These are phyloP conservation scores for Desmodus rotundus DNA, from an alignment of 2,113 vertebrate genomes.

Conservation along the genomic window DNA sequence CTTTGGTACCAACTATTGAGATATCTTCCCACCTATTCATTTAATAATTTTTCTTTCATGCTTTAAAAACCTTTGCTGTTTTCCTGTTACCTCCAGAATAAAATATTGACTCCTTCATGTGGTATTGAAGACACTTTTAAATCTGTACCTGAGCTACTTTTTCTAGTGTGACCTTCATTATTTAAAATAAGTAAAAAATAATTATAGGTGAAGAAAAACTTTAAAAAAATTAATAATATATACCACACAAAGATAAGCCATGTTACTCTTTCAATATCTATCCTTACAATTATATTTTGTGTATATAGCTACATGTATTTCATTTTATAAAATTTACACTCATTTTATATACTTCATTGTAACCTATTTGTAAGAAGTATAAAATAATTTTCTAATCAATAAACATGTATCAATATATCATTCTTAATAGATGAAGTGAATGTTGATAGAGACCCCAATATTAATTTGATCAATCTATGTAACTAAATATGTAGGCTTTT, in stretches of 20 bases:
- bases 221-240: neutral
- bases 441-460: neutral
- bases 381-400: neutral
- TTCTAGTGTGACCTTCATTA: neutral
- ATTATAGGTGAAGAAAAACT: neutral
- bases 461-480: neutral
- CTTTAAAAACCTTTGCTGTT: neutral
- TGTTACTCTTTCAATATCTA: neutral
- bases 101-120: neutral
- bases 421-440: neutral
- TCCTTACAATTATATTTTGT: neutral
- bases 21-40: neutral
- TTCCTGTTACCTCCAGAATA: neutral
- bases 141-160: neutral
- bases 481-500: neutral
- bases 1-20: neutral
- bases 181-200: neutral
- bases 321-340: neutral
- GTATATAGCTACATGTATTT: neutral
- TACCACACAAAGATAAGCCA: neutral
- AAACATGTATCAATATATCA: neutral
- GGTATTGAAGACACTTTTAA: neutral
- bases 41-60: neutral
- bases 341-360: neutral
- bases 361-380: neutral